Conservation (phyloP, 1,140 invertebrate species). For the Drosophila fuyamai region DNA sequence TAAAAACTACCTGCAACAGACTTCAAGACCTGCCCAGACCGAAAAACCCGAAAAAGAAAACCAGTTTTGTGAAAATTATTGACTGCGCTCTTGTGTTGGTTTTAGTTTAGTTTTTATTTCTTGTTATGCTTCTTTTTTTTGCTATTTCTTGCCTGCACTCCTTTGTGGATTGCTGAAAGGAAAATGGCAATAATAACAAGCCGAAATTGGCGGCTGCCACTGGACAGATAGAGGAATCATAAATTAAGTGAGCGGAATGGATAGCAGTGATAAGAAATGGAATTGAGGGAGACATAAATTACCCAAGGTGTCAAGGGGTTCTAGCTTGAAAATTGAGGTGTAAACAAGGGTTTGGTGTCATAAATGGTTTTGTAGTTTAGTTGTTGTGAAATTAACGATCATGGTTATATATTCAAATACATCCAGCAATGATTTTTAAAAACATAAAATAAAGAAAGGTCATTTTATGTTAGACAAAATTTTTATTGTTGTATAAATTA, state of each 20-base stretch:
- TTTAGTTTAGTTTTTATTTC: slow-evolving; percentile 33
- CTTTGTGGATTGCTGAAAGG: slow-evolving; percentile 39
- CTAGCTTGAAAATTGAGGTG: background rate
- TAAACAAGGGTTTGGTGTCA: background rate
- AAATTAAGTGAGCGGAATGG: slow-evolving; percentile 29
- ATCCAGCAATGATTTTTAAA: no score
- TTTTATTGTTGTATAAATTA: no score
- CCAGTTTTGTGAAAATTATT: slow-evolving; percentile 82
- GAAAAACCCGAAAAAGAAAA: slow-evolving; percentile 57
- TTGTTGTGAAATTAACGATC: no score
- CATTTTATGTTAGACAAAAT: no score
- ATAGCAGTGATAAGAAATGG: slow-evolving; percentile 39
- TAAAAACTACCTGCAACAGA: slow-evolving; percentile 80
- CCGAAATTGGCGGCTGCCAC: slow-evolving; percentile 54
- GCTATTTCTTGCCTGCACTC: slow-evolving; percentile 34
- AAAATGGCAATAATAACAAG: slow-evolving; percentile 52
- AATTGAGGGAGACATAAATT: slow-evolving; percentile 32
- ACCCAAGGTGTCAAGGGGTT: slow-evolving; percentile 19
- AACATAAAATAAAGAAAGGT: no score
- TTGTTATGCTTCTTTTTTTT: slow-evolving; percentile 24
- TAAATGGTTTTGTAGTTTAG: slow-evolving; percentile 1
- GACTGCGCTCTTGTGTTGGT: slow-evolving; percentile 53
- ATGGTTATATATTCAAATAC: no score
- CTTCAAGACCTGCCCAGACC: slow-evolving; percentile 44
- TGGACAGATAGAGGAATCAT: slow-evolving; percentile 38